phyloP scores from a whole-genome alignment of 2,113 vertebrate genomes.

The Cepphus grylle region DNA sequence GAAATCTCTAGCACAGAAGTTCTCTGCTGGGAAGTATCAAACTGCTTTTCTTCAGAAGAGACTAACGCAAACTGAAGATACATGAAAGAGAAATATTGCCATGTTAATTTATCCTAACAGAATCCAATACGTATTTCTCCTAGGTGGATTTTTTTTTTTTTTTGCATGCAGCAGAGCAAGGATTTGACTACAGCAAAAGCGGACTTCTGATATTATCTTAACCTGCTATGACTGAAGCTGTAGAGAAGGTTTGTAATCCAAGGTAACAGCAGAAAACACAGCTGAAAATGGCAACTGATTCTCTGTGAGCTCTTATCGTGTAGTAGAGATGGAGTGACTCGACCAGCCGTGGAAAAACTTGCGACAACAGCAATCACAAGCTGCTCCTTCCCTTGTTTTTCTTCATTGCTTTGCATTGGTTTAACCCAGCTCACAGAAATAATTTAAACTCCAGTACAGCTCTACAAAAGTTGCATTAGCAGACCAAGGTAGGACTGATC shows the following conservation, averaged over 20 bases:
- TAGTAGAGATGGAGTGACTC: neutral
- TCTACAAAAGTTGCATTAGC: neutral
- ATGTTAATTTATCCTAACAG: neutral
- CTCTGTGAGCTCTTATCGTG: neutral
- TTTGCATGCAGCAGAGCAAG: neutral
- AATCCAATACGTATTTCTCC: neutral
- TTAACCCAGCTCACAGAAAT: neutral
- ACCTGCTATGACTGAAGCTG: neutral
- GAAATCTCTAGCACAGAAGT: conserved; percentile 7
- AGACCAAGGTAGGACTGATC: neutral
- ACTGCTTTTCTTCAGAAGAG: neutral
- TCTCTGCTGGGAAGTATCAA: neutral
- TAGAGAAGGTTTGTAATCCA: neutral
- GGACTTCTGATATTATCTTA: neutral
- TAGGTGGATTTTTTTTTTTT: neutral
- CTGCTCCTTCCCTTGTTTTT: neutral
- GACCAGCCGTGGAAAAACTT: neutral
- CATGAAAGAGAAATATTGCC: neutral
- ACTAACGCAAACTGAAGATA: neutral
- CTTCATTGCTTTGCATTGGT: neutral
- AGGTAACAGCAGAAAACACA: neutral
- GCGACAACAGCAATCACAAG: neutral
- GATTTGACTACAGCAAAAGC: neutral
- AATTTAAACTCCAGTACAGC: neutral
- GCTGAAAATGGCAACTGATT: neutral